Base-by-base conservation (phyloP, 1,140 invertebrate species). In the Brachionus paranguensis region DNA sequence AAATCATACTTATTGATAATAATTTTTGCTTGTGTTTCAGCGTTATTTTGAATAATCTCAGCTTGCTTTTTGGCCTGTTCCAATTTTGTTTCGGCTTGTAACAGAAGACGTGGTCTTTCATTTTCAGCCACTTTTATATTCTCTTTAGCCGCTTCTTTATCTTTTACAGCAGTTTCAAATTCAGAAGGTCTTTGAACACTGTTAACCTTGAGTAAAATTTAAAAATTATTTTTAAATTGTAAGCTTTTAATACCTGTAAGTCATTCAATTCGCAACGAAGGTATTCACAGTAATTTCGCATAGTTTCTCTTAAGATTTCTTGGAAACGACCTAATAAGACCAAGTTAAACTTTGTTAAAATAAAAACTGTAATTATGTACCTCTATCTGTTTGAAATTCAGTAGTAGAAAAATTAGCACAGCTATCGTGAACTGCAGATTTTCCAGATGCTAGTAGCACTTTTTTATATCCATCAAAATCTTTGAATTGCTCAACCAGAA, bases 111-210 rank as follows among this genome's bases (percentile, higher is more conserved):
- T 17, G 87, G 87, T 64, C 85, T 84, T 74, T 88, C 87, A 68
- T 87, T 86, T 53, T 78, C 53, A 12, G 87, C 88, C 29, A 88
- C 88, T 85, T 87, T 70, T 84, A 88, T 88, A 74, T 88, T 87
- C 81, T 88, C 87, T 84, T 86, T 86, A 7, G 88, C 88, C 41
- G 87, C 65, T 81, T 88, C 88, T 85, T 88, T 88, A 78, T 86
- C 87, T 72, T 87, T 85, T 43, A 88, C 87, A 27, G 87, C 87
- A 53, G 84, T 85, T 84, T 88, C 88, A 79, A 88, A 88, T 17
- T 86, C 85, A 3, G 17, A 14, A 1, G 88, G 88, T 64, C 88
- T 84, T 8, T 85, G 85, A 78, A 88, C 87, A 85, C 88, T 88
- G 85, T 87, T 88, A 0, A 88, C 87, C 88, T 88, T 72, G 53